Conservation (phyloP, 1,140 invertebrate genomes). For the Potamilus streckersoni region DNA sequence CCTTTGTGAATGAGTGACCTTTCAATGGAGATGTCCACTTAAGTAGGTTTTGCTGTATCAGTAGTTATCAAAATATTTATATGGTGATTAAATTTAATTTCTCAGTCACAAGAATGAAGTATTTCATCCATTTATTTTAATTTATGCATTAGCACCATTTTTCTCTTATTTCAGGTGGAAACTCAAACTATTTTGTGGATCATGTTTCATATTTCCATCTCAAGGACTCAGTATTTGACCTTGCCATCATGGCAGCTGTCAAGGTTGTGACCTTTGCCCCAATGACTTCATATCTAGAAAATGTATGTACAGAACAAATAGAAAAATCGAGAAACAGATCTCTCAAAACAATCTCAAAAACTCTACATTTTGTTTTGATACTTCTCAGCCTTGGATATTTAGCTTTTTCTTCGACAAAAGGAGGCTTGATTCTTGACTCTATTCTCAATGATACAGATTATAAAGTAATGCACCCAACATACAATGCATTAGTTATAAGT, state of each 20-base stretch:
- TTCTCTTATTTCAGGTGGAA: conserved; percentile 52
- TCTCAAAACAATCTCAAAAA: conserved; percentile 17
- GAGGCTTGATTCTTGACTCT: conserved; percentile 50
- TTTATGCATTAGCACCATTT: background rate
- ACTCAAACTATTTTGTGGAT: conserved; percentile 59
- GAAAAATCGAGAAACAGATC: conserved; percentile 38
- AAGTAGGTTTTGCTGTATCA: background rate
- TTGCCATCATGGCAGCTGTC: conserved; percentile 46
- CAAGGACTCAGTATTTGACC: conserved; percentile 60
- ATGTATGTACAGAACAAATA: conserved; percentile 37
- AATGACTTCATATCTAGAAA: conserved; percentile 44
- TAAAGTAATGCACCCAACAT: conserved; percentile 55
- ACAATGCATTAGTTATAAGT: conserved; percentile 55
- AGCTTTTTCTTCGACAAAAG: conserved; percentile 46
- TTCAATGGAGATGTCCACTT: background rate
- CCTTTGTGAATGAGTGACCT: background rate
- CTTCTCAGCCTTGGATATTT: conserved; percentile 36
- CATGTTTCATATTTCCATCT: conserved; percentile 57
- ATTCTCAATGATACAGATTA: conserved; percentile 47
- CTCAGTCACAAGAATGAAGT: background rate
- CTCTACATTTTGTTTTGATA: conserved; percentile 34
- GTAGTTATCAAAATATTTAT: background rate
- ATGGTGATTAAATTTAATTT: background rate
- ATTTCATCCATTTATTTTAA: background rate
- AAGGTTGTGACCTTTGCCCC: conserved; percentile 46